phyloP scores from a whole-genome alignment of 2,888 invertebrate genomes.

The Dryobotodes eremita region DNA sequence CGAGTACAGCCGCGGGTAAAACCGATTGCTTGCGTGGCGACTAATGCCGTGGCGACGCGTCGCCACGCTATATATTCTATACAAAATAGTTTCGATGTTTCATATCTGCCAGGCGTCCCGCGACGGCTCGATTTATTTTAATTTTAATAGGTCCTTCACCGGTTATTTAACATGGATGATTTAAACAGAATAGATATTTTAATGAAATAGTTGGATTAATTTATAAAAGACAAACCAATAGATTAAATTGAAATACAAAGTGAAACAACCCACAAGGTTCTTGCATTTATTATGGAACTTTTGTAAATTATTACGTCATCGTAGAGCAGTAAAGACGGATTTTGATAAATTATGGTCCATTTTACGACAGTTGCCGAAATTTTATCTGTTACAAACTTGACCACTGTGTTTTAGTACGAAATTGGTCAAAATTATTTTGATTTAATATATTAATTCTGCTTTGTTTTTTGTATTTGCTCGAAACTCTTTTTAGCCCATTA shows the following conservation, averaged over 20 bases:
- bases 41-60: too few species aligned
- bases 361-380: constrained; percentile 29
- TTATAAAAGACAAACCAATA: not conserved
- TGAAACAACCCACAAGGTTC: not conserved
- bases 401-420: not conserved
- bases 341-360: constrained; percentile 39
- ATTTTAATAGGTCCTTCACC: not conserved
- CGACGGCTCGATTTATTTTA: too few species aligned
- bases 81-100: too few species aligned
- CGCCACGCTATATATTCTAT: too few species aligned
- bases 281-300: constrained; percentile 13
- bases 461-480: not conserved
- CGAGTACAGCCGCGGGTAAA: too few species aligned
- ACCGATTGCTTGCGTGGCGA: too few species aligned
- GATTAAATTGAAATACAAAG: not conserved
- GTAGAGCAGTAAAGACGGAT: constrained; percentile 17
- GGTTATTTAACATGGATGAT: not conserved
- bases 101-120: too few species aligned
- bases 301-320: constrained; percentile 21
- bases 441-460: not conserved
- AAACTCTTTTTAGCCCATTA: not conserved
- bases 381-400: not conserved
- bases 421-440: constrained; percentile 1
- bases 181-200: not conserved
- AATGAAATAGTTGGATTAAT: not conserved